Percentiles rank a stretch among this genome's conserved stretches.
These are phyloP conservation scores for Tribolium freemani DNA, from an alignment of 2,888 invertebrate genomes.

Conservation along the genomic window DNA sequence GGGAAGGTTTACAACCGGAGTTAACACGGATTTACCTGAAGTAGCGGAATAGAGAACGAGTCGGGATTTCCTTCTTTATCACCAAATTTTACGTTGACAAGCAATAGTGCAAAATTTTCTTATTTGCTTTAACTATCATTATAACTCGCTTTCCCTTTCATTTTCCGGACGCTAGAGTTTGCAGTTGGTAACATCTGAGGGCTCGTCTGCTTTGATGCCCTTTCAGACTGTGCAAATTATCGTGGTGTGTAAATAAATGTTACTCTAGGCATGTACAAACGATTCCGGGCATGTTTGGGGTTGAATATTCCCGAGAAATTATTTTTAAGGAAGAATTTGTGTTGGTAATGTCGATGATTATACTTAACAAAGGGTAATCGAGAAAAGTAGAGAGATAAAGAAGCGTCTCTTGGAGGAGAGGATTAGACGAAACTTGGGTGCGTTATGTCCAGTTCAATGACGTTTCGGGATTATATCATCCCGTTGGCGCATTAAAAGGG, in stretches of 20 bases:
- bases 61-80: background rate
- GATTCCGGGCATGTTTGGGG: background rate
- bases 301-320: background rate
- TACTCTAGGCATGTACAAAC: background rate
- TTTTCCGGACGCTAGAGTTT: background rate
- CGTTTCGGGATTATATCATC: slow-evolving; percentile 54
- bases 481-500: slow-evolving; percentile 53
- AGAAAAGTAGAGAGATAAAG: slow-evolving; percentile 38
- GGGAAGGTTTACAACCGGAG: slow-evolving; percentile 32
- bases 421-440: slow-evolving; percentile 51
- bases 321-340: slow-evolving; percentile 29
- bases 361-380: slow-evolving; percentile 28
- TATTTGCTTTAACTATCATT: background rate
- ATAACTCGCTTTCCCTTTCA: background rate
- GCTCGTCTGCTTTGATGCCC: background rate
- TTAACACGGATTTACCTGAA: slow-evolving; percentile 38
- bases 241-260: background rate
- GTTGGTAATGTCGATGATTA: slow-evolving; percentile 3
- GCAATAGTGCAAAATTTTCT: background rate
- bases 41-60: background rate
- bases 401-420: slow-evolving; percentile 46
- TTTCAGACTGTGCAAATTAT: background rate
- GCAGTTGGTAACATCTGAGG: background rate
- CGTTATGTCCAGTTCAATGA: slow-evolving; percentile 57
- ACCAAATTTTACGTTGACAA: background rate